These are phyloP conservation scores for Cromileptes altivelis DNA, from an alignment of 2,113 vertebrate species.

Conservation along the genomic window DNA sequence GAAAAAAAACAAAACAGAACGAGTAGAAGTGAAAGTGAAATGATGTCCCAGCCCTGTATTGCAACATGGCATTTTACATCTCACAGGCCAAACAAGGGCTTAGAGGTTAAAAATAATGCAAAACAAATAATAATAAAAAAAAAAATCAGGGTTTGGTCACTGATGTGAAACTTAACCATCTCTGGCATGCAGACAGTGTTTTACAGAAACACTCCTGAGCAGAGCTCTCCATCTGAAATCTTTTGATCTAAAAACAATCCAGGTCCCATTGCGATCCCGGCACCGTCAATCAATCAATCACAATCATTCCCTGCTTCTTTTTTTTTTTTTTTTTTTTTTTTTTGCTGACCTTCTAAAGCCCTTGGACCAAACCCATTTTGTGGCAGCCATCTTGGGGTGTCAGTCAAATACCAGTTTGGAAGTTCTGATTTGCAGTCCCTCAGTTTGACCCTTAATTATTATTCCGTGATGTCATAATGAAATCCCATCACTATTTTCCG, in stretches of 20 bases:
- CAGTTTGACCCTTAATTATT: not conserved
- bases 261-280: too few species aligned
- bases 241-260: too few species aligned
- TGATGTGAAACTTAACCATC: not conserved
- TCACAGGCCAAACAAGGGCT: not conserved
- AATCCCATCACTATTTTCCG: not conserved
- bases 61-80: not conserved
- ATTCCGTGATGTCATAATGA: not conserved
- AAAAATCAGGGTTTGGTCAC: not conserved
- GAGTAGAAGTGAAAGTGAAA: not conserved
- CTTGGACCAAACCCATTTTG: constrained; percentile 1
- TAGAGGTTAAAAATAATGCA: not conserved
- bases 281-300: not conserved
- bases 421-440: not conserved
- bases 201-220: not conserved
- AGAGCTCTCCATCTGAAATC: not conserved
- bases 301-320: not conserved
- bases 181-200: not conserved
- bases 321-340: too few species aligned
- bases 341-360: not conserved
- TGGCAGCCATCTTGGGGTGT: not conserved
- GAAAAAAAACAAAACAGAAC: too few species aligned
- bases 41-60: not conserved
- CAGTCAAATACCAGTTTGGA: not conserved
- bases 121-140: not conserved